Conservation (phyloP, 2,113 vertebrate genomes). For the Manacus vitellinus region DNA sequence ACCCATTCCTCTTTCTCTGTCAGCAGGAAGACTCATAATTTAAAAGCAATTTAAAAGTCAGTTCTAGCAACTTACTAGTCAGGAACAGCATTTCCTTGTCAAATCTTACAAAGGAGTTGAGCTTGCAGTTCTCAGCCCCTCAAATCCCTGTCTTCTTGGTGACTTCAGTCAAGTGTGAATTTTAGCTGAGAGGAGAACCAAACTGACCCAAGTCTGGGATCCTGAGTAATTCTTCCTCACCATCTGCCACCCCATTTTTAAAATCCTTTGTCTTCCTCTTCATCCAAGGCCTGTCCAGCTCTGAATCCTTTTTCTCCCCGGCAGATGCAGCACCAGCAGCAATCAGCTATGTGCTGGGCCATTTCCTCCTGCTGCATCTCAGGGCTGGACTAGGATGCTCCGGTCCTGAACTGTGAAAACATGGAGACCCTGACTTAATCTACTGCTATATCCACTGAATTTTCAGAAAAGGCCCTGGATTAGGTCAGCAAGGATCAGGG, state of each 20-base stretch:
- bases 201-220: neutral
- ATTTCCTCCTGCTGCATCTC: slow-evolving; percentile 19
- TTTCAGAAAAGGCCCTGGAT: neutral
- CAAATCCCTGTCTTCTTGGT: neutral
- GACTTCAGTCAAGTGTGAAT: slow-evolving; percentile 18
- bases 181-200: neutral
- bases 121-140: neutral
- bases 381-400: neutral
- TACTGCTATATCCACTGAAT: neutral
- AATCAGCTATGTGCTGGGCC: neutral
- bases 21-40: neutral
- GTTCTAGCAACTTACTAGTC: neutral
- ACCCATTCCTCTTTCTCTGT: slow-evolving; percentile 45
- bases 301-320: neutral
- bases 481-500: neutral
- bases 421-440: neutral
- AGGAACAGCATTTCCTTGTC: neutral
- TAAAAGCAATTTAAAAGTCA: slow-evolving; percentile 1
- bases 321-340: neutral
- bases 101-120: neutral
- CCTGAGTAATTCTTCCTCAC: neutral
- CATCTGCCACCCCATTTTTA: neutral
- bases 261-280: neutral
- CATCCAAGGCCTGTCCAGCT: neutral
- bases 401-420: neutral